Evolutionary conservation across 2,888 invertebrate genomes (phyloP).

Genomic region (Drosophila fungiperda): DNA sequence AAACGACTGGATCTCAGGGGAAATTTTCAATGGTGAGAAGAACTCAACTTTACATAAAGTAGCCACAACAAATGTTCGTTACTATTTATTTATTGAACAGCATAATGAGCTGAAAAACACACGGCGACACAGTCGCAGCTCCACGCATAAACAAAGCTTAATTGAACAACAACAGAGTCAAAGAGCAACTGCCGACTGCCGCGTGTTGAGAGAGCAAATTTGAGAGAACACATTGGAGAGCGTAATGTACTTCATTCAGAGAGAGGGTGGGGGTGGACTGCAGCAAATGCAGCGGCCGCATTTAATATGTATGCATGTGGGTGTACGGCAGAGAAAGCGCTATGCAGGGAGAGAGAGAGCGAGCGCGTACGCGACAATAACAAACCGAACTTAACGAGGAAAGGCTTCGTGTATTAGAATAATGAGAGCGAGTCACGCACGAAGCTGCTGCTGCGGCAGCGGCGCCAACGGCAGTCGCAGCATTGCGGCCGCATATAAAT

Average conservation of each 20-base stretch:
- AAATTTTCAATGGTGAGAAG: slow-evolving; percentile 30
- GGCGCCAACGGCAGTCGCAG: slow-evolving; percentile 26
- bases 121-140: slow-evolving; percentile 25
- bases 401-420: slow-evolving; percentile 57
- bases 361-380: slow-evolving; percentile 55
- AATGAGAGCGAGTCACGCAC: slow-evolving; percentile 64
- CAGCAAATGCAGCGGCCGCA: slow-evolving; percentile 42
- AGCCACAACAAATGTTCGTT: slow-evolving; percentile 35
- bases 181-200: slow-evolving; percentile 9
- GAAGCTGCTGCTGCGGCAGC: slow-evolving; percentile 26
- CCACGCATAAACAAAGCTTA: slow-evolving; percentile 68
- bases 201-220: neutral
- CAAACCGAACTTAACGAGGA: slow-evolving; percentile 67
- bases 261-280: slow-evolving; percentile 41
- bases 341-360: slow-evolving; percentile 15
- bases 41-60: slow-evolving; percentile 32
- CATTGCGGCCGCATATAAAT: slow-evolving; percentile 65
- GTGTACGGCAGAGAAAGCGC: slow-evolving; percentile 12
- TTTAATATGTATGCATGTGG: slow-evolving; percentile 14
- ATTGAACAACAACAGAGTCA: slow-evolving; percentile 53
- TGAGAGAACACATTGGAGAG: slow-evolving; percentile 9
- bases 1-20: slow-evolving; percentile 32
- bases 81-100: slow-evolving; percentile 38
- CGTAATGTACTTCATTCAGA: slow-evolving; percentile 41
- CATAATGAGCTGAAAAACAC: slow-evolving; percentile 45